Evolutionary conservation across 1,140 invertebrate species (phyloP).

Genomic region (Theocolax elegans): DNA sequence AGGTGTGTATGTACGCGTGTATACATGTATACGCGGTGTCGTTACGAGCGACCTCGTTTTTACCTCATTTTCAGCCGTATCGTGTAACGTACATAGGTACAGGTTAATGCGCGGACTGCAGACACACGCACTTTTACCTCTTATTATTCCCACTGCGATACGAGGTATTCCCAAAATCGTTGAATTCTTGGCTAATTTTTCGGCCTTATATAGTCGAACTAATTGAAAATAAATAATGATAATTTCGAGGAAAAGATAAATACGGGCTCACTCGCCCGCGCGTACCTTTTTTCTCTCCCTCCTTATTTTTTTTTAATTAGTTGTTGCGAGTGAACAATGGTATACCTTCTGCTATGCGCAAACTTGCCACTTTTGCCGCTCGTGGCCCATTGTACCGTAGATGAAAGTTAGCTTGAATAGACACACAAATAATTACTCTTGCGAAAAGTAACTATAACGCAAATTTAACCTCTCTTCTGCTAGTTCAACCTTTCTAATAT

Average conservation of each 20-base stretch:
- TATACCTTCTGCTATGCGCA: not conserved
- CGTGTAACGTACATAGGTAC: too few species aligned
- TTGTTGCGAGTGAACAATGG: not conserved
- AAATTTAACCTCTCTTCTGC: too few species aligned
- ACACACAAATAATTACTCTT: constrained; percentile 6
- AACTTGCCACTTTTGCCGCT: not conserved
- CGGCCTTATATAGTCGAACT: not conserved
- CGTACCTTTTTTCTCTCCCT: too few species aligned
- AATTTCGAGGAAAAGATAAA: constrained; percentile 16
- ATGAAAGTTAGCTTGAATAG: constrained; percentile 11
- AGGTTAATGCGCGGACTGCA: not conserved
- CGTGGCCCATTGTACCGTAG: not conserved
- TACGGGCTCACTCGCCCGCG: too few species aligned
- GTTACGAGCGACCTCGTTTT: constrained; percentile 30
- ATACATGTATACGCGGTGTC: not conserved
- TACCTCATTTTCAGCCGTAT: constrained; percentile 27
- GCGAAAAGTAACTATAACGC: not conserved
- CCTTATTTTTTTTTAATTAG: not conserved
- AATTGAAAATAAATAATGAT: constrained; percentile 25
- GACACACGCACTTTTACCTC: not conserved
- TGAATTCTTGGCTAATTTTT: not conserved
- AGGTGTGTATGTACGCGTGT: not conserved
- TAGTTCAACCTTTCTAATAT: too few species aligned
- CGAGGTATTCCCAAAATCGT: constrained; percentile 3
- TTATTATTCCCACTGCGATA: not conserved